These are phyloP conservation scores for Serinus canaria DNA, from an alignment of 2,113 vertebrate species.

Conservation along the genomic window DNA sequence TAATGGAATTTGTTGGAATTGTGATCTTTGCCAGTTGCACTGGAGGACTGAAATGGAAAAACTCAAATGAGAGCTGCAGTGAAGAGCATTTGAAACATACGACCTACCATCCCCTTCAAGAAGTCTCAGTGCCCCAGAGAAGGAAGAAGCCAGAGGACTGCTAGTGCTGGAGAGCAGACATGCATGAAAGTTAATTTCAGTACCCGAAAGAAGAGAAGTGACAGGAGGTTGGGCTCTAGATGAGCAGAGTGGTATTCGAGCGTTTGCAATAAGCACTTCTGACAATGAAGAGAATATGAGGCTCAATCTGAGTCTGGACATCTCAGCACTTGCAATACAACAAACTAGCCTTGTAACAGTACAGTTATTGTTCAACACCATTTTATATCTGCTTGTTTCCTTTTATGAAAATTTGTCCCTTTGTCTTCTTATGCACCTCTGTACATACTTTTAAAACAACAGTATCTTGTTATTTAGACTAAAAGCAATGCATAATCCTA, in stretches of 20 bases:
- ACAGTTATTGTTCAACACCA: neutral
- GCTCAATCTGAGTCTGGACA: neutral
- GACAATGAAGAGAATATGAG: neutral
- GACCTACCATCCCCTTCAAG: neutral
- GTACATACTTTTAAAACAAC: neutral
- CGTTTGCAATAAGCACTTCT: neutral
- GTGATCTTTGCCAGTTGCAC: neutral
- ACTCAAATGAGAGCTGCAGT: neutral
- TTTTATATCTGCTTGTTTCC: neutral
- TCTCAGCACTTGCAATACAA: neutral
- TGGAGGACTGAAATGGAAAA: neutral
- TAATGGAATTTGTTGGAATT: neutral
- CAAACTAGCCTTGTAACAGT: neutral
- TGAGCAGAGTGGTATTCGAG: neutral
- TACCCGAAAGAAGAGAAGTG: neutral
- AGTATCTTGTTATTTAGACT: neutral
- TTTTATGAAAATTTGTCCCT: neutral
- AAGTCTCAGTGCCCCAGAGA: neutral
- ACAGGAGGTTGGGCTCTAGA: neutral
- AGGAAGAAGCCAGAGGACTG: neutral
- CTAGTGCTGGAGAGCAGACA: neutral
- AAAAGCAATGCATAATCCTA: neutral
- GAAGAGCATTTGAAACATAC: neutral
- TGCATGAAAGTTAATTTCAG: neutral
- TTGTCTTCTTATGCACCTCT: neutral